Percentiles rank a stretch among this genome's conserved stretches.
These are phyloP conservation scores for Pristis pectinata DNA, from an alignment of 2,797 vertebrate species.

Conservation along the genomic window DNA sequence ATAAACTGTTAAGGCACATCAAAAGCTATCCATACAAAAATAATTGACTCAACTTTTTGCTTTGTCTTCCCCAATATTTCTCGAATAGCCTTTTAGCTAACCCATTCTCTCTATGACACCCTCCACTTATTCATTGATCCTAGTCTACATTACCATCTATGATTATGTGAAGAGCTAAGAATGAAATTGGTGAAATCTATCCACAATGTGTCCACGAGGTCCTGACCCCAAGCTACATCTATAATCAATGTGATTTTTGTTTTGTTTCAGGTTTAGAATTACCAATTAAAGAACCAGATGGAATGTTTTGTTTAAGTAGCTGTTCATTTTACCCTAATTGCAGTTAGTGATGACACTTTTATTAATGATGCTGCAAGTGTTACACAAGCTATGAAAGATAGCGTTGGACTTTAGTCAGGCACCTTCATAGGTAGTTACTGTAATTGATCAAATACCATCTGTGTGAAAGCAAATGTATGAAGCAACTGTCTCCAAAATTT, in stretches of 20 bases:
- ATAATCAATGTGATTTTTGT: background rate
- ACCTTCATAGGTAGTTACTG: conserved; percentile 21
- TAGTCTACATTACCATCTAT: background rate
- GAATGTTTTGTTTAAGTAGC: conserved; percentile 14
- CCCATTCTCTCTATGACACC: background rate
- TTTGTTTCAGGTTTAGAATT: background rate
- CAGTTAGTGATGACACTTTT: background rate
- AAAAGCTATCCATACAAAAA: background rate
- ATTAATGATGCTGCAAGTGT: conserved; percentile 22
- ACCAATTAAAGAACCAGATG: conserved; percentile 8
- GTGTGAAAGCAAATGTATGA: background rate
- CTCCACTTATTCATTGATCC: background rate
- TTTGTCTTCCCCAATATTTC: background rate
- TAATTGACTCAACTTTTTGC: background rate
- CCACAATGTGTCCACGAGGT: background rate
- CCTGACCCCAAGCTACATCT: background rate
- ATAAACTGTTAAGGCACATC: background rate
- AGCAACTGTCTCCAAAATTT: background rate
- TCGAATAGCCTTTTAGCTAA: background rate
- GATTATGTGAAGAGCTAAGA: background rate
- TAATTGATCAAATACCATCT: conserved; percentile 33
- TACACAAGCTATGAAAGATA: conserved; percentile 26
- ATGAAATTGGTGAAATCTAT: background rate
- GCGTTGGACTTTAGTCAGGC: conserved; percentile 20
- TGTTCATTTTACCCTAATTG: conserved; percentile 2